phyloP scores from a whole-genome alignment of 2,797 vertebrate genomes.

The Micrastur ruficollis region DNA sequence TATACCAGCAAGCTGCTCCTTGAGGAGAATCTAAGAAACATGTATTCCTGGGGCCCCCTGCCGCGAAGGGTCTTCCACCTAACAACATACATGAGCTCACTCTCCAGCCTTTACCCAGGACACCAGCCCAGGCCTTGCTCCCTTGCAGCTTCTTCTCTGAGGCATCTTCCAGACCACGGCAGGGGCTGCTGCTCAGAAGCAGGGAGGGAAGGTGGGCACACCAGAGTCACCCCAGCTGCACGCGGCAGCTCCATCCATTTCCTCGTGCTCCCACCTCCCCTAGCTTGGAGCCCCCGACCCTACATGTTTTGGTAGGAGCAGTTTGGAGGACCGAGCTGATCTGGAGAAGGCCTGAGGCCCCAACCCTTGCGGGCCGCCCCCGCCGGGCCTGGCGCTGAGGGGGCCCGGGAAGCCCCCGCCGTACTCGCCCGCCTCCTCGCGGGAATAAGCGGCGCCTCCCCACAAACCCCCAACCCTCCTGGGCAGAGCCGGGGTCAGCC shows the following conservation, averaged over 20 bases:
- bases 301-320: not conserved
- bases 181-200: not conserved
- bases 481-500: not conserved
- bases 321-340: fast-evolving
- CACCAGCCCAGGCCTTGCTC: not conserved
- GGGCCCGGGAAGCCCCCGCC: fast-evolving
- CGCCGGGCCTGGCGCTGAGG: not conserved
- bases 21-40: not conserved
- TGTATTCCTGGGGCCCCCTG: fast-evolving
- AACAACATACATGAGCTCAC: fast-evolving
- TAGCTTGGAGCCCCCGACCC: not conserved
- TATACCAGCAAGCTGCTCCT: not conserved
- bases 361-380: not conserved
- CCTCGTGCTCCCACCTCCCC: not conserved
- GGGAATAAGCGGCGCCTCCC: not conserved
- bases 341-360: not conserved
- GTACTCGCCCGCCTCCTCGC: fast-evolving
- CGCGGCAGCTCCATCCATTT: fast-evolving
- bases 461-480: fast-evolving
- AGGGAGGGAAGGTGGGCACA: fast-evolving
- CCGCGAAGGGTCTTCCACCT: not conserved
- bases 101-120: not conserved
- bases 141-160: not conserved
- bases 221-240: not conserved
- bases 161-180: fast-evolving